These are phyloP conservation scores for Scleropages formosus DNA, from an alignment of 2,797 vertebrate species.

Conservation along the genomic window DNA sequence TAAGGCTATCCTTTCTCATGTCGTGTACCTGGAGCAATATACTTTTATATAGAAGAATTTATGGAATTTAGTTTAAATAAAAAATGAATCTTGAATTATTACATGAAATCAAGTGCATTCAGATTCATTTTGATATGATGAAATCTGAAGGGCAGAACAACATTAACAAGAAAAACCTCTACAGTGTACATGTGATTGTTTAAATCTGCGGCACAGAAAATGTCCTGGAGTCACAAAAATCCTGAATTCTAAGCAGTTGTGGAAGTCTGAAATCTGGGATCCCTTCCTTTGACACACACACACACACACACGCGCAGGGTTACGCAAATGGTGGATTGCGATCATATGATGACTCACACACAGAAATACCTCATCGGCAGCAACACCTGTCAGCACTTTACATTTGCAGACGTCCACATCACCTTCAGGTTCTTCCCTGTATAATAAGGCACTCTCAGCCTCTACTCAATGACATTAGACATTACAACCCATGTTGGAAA, in stretches of 20 bases:
- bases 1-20: conserved; percentile 73
- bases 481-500: background rate
- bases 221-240: background rate
- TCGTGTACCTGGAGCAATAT: conserved; percentile 77
- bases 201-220: background rate
- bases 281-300: background rate
- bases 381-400: background rate
- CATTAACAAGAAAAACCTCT: conserved; percentile 7
- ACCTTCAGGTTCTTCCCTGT: background rate
- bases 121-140: conserved; percentile 26
- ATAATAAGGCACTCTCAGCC: background rate
- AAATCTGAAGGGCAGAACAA: conserved; percentile 9
- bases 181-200: background rate
- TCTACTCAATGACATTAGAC: background rate
- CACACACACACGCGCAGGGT: too few species aligned
- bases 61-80: conserved; percentile 71
- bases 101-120: conserved; percentile 20
- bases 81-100: conserved; percentile 30
- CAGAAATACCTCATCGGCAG: background rate
- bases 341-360: background rate
- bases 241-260: background rate
- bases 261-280: background rate
- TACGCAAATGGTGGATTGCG: background rate
- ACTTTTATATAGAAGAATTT: conserved; percentile 78
- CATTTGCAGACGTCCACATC: background rate